Conservation (phyloP, 2,113 vertebrate species). For the Seriola quinqueradiata region DNA sequence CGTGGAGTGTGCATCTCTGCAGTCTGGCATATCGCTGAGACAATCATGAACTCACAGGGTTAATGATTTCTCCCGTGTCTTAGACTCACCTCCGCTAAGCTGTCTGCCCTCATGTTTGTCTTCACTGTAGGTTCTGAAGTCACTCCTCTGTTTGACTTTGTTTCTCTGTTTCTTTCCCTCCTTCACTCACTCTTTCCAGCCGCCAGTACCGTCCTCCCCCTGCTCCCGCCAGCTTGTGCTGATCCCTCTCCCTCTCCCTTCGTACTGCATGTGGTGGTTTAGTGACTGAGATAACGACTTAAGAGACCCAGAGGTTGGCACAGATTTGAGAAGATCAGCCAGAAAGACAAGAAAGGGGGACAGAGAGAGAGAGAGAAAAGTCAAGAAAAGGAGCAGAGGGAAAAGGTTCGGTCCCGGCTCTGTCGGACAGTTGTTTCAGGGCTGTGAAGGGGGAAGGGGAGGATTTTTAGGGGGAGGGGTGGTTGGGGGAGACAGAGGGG, state of each 20-base stretch:
- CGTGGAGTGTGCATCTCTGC: slow-evolving; percentile 26
- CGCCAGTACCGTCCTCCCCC: slow-evolving; percentile 66
- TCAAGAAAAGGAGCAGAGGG: neutral
- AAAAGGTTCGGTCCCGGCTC: slow-evolving; percentile 39
- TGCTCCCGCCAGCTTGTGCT: slow-evolving; percentile 70
- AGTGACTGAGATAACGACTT: slow-evolving; percentile 42
- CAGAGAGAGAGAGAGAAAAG: slow-evolving; percentile 14
- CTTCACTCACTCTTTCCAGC: slow-evolving; percentile 72
- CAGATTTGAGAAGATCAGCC: slow-evolving; percentile 39
- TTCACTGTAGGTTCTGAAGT: slow-evolving; percentile 69
- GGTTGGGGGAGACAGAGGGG: slow-evolving; percentile 68
- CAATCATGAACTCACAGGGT: slow-evolving; percentile 67
- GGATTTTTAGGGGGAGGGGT: slow-evolving; percentile 71
- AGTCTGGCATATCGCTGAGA: slow-evolving; percentile 32
- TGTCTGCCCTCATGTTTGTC: slow-evolving; percentile 71
- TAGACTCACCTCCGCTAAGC: slow-evolving; percentile 58
- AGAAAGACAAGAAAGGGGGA: slow-evolving; percentile 6
- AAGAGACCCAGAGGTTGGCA: slow-evolving; percentile 18
- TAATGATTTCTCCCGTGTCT: slow-evolving; percentile 72
- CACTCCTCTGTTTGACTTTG: slow-evolving; percentile 72
- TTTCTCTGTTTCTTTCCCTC: slow-evolving; percentile 62
- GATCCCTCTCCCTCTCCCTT: slow-evolving; percentile 53
- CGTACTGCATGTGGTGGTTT: slow-evolving; percentile 42
- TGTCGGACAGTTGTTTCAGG: slow-evolving; percentile 64
- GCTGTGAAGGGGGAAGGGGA: slow-evolving; percentile 64